A percentile compares a stretch with the other conserved stretches of the same genome.
phyloP scores from a whole-genome alignment of 2,888 invertebrate genomes.

The Rhingia rostrata region DNA sequence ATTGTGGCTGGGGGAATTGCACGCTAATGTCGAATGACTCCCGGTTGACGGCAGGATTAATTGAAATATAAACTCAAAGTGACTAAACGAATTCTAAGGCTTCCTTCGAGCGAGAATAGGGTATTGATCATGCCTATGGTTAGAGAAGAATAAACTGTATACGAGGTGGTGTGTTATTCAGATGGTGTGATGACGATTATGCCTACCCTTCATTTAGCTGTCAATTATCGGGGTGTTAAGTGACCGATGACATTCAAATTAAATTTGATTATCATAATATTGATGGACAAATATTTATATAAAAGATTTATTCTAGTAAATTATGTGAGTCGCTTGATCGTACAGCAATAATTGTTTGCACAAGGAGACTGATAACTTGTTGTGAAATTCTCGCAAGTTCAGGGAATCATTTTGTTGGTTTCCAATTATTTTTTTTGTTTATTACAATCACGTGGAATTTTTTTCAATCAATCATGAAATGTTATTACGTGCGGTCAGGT shows the following conservation, averaged over 20 bases:
- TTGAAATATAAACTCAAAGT: slow-evolving; percentile 39
- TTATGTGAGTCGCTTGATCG: background rate
- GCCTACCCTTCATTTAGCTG: slow-evolving; percentile 9
- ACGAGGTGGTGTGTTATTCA: background rate
- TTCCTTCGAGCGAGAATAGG: slow-evolving; percentile 11
- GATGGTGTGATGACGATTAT: background rate
- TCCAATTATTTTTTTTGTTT: no score
- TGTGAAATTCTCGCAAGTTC: slow-evolving; percentile 5
- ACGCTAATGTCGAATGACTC: slow-evolving; percentile 4
- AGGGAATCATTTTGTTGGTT: background rate
- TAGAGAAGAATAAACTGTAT: slow-evolving; percentile 7
- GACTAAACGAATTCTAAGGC: slow-evolving; percentile 3
- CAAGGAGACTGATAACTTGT: background rate
- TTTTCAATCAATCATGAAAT: no score
- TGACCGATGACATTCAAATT: slow-evolving; percentile 45
- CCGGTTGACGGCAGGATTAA: slow-evolving; percentile 9
- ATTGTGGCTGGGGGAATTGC: background rate
- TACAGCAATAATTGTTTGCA: background rate
- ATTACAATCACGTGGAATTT: no score
- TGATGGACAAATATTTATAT: slow-evolving; percentile 42
- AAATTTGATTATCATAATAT: slow-evolving; percentile 33
- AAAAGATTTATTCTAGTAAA: slow-evolving; percentile 9
- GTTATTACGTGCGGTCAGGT: no score
- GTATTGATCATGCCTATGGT: slow-evolving; percentile 26
- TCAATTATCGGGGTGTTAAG: slow-evolving; percentile 50